Percentiles rank a stretch among this genome's conserved stretches.
phyloP scores from a whole-genome alignment of 1,140 invertebrate species.

The Dreissena rostriformis region DNA sequence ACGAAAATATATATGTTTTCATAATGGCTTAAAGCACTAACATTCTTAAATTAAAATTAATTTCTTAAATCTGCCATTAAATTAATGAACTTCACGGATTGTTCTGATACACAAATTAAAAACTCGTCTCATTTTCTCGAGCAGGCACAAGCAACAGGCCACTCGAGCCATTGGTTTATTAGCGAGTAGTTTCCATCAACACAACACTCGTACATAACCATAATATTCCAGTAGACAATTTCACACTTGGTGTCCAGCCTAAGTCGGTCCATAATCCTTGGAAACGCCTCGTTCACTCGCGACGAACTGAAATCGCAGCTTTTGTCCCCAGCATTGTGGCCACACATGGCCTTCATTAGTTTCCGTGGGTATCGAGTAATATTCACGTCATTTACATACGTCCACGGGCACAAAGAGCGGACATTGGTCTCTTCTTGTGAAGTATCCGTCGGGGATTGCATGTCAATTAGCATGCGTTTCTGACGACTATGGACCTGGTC shows the following conservation, averaged over 20 bases:
- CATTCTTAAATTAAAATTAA: too few relatives aligned
- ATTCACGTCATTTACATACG: neutral
- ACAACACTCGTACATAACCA: neutral
- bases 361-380: neutral
- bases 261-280: neutral
- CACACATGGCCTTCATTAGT: neutral
- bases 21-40: too few relatives aligned
- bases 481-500: neutral
- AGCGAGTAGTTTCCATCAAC: neutral
- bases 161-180: neutral
- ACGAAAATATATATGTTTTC: too few relatives aligned
- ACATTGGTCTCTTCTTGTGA: neutral
- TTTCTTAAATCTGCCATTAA: too few relatives aligned
- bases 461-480: neutral
- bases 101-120: too few relatives aligned
- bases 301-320: neutral
- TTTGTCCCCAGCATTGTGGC: neutral
- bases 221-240: neutral
- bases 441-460: neutral
- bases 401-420: slow-evolving; percentile 2
- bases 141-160: neutral
- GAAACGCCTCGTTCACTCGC: neutral
- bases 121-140: neutral
- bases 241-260: neutral
- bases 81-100: too few relatives aligned